These are phyloP conservation scores for Trisateles emortualis DNA, from an alignment of 2,888 invertebrate species.

Conservation along the genomic window DNA sequence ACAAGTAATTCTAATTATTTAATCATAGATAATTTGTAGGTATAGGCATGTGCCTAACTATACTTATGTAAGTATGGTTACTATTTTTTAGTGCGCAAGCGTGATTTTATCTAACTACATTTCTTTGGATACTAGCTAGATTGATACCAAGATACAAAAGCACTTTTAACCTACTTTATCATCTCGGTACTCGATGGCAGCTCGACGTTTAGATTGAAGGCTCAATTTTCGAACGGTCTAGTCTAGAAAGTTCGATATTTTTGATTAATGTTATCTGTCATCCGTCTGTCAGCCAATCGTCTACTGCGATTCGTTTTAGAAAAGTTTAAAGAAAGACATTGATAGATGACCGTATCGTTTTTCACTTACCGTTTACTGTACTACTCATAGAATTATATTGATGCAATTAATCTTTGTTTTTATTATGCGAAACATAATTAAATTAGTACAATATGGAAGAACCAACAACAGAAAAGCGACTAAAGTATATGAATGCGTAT, in stretches of 20 bases:
- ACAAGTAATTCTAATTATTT: too few species aligned
- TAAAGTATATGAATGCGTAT: too few species aligned
- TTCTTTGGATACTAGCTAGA: slow-evolving; percentile 9
- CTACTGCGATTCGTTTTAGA: slow-evolving; percentile 14
- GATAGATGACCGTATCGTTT: too few species aligned
- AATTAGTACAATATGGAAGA: too few species aligned
- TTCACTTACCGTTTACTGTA: too few species aligned
- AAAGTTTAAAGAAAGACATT: slow-evolving; percentile 11
- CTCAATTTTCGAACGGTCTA: slow-evolving; percentile 35
- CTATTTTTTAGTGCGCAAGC: slow-evolving; percentile 37
- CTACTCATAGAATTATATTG: too few species aligned
- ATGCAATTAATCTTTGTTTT: too few species aligned
- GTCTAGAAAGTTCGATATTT: slow-evolving; percentile 27
- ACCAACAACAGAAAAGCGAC: too few species aligned
- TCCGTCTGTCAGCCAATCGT: slow-evolving; percentile 17
- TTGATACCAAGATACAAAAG: slow-evolving; percentile 40
- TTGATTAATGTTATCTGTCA: slow-evolving; percentile 35
- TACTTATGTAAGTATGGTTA: slow-evolving; percentile 12
- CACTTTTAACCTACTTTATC: slow-evolving; percentile 60
- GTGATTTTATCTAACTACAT: slow-evolving; percentile 30
- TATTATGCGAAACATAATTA: too few species aligned
- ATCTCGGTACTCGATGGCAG: slow-evolving; percentile 45
- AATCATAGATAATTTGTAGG: too few species aligned
- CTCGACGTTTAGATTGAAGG: slow-evolving; percentile 34
- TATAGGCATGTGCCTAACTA: too few species aligned